Evolutionary conservation across 1,140 invertebrate genomes (phyloP).

Genomic region (Pseudoatta argentina): DNA sequence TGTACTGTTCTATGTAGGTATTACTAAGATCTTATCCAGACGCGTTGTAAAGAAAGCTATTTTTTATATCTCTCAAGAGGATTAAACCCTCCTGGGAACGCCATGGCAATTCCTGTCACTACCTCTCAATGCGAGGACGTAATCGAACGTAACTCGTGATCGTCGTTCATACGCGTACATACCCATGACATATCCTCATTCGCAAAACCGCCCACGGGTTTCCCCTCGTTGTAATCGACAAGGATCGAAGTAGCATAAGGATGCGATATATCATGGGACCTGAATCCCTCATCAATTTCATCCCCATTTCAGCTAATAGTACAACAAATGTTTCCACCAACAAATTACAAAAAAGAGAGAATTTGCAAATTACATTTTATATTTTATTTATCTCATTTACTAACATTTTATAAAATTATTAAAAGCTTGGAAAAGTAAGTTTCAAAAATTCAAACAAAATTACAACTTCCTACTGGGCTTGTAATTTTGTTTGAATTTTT

Average conservation of each 20-base stretch:
- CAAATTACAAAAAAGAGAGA: background rate
- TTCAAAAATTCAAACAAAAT: background rate
- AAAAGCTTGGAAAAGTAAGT: background rate
- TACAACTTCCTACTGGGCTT: background rate
- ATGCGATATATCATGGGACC: background rate
- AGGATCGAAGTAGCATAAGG: background rate
- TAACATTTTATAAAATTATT: background rate
- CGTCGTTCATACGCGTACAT: background rate
- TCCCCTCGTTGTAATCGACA: conserved; percentile 18
- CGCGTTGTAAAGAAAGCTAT: background rate
- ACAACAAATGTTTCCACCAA: background rate
- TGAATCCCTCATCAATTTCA: background rate
- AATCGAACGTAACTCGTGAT: conserved; percentile 31
- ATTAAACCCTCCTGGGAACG: conserved; percentile 28
- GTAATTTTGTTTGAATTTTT: background rate
- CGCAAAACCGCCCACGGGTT: conserved; percentile 36
- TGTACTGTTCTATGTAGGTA: conserved; percentile 6
- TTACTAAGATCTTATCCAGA: conserved; percentile 30
- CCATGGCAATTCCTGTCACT: conserved; percentile 33
- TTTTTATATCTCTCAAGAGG: conserved; percentile 31
- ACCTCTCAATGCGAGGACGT: background rate
- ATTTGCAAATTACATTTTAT: background rate
- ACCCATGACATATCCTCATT: background rate
- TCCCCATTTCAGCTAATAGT: background rate
- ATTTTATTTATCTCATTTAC: background rate